Conservation (phyloP, 1,140 invertebrate genomes). For the Drosophila tsacasi region DNA sequence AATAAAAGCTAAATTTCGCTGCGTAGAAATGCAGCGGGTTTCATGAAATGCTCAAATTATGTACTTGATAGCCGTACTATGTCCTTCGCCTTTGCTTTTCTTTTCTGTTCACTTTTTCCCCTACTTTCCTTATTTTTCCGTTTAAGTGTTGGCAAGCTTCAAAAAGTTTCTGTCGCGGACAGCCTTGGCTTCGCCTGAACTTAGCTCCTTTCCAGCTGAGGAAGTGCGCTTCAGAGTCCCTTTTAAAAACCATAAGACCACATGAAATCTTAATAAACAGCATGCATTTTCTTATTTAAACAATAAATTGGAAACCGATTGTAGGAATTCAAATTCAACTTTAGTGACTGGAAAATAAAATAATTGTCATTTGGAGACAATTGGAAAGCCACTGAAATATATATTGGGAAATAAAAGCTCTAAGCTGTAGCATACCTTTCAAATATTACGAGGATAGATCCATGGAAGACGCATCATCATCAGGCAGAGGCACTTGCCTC, state of each 20-base stretch:
- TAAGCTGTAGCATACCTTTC: neutral
- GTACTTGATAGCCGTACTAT: slow-evolving; percentile 28
- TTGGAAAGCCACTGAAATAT: too few relatives aligned
- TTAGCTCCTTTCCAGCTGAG: slow-evolving; percentile 8
- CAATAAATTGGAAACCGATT: neutral
- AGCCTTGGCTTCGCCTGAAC: slow-evolving; percentile 39
- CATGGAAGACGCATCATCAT: slow-evolving; percentile 21
- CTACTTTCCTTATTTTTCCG: slow-evolving; percentile 9
- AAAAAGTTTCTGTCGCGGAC: slow-evolving; percentile 47
- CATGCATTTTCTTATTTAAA: neutral
- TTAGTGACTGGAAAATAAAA: neutral
- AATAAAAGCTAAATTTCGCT: slow-evolving; percentile 30
- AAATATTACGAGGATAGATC: neutral
- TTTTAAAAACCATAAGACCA: neutral
- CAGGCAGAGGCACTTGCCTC: slow-evolving; percentile 1
- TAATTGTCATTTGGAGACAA: neutral
- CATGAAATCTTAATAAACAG: neutral
- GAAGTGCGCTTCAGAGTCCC: slow-evolving; percentile 19
- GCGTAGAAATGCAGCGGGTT: slow-evolving; percentile 48
- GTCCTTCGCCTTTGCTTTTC: slow-evolving; percentile 24
- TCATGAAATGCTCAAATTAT: slow-evolving; percentile 75
- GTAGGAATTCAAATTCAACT: neutral
- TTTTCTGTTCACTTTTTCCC: neutral
- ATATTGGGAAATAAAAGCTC: neutral
- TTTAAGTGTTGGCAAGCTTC: slow-evolving; percentile 41